Conservation (phyloP, 2,797 vertebrate species). For the Sparus aurata region DNA sequence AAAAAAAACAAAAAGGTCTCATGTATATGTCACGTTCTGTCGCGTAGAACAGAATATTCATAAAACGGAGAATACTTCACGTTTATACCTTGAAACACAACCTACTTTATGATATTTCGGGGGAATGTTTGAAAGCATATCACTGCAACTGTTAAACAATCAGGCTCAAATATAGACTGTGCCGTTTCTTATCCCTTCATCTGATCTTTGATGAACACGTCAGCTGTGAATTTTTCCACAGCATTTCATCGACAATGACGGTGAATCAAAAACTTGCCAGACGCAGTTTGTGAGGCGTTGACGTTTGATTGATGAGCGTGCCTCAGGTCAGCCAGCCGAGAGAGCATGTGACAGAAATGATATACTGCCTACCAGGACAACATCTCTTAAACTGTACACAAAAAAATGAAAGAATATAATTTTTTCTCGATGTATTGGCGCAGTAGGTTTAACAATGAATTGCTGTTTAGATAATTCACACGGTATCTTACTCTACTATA, state of each 20-base stretch:
- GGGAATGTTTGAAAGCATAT: conserved; percentile 27
- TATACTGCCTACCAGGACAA: neutral
- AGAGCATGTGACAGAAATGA: conserved; percentile 69
- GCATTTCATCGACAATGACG: neutral
- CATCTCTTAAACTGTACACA: neutral
- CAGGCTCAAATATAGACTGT: neutral
- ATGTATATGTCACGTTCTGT: conserved; percentile 50
- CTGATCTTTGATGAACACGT: neutral
- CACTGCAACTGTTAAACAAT: conserved; percentile 25
- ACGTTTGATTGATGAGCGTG: conserved; percentile 48
- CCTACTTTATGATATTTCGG: conserved; percentile 19
- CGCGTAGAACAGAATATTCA: conserved; percentile 41
- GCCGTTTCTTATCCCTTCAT: conserved; percentile 5
- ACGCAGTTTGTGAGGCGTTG: neutral
- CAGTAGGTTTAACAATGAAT: neutral
- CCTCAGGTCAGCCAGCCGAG: conserved; percentile 92
- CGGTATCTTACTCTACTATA: neutral
- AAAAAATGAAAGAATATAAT: neutral
- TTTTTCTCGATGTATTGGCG: neutral
- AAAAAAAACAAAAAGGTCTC: conserved; percentile 26
- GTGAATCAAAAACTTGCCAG: neutral
- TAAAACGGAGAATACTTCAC: conserved; percentile 58
- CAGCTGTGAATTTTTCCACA: neutral
- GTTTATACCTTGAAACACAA: conserved; percentile 17
- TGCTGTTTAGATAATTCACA: conserved; percentile 16